phyloP scores from a whole-genome alignment of 2,888 invertebrate species.

The Gibbula magus region DNA sequence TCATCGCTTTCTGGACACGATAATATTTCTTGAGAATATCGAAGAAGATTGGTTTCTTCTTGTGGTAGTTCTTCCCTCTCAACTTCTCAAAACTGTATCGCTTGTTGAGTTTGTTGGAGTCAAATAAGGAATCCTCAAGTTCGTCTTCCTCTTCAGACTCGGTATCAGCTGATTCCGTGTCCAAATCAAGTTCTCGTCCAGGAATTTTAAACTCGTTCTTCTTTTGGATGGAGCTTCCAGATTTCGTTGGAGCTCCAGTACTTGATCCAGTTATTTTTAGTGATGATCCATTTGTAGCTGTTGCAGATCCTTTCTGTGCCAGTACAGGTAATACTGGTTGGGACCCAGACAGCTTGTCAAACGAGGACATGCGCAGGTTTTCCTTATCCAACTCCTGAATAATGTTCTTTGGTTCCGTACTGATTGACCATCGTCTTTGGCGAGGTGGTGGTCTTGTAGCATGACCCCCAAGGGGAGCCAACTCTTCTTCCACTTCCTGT shows the following conservation, averaged over 20 bases:
- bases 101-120: conserved; percentile 29
- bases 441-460: not conserved
- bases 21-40: conserved; percentile 21
- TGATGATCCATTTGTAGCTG: not conserved
- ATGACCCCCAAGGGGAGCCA: not conserved
- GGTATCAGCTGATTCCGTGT: not conserved
- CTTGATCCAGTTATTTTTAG: no score
- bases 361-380: not conserved
- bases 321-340: no score
- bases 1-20: not conserved
- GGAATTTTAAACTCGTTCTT: not conserved
- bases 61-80: not conserved
- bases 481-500: not conserved
- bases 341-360: not conserved
- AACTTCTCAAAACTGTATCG: conserved; percentile 33
- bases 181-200: not conserved
- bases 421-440: not conserved
- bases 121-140: conserved; percentile 1
- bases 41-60: conserved; percentile 13
- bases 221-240: not conserved
- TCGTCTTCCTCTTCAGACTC: not conserved
- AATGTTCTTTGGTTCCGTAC: not conserved
- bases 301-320: not conserved
- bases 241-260: not conserved
- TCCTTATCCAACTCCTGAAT: not conserved